Conservation (phyloP, 1,140 invertebrate species). For the Diabrotica undecimpunctata region DNA sequence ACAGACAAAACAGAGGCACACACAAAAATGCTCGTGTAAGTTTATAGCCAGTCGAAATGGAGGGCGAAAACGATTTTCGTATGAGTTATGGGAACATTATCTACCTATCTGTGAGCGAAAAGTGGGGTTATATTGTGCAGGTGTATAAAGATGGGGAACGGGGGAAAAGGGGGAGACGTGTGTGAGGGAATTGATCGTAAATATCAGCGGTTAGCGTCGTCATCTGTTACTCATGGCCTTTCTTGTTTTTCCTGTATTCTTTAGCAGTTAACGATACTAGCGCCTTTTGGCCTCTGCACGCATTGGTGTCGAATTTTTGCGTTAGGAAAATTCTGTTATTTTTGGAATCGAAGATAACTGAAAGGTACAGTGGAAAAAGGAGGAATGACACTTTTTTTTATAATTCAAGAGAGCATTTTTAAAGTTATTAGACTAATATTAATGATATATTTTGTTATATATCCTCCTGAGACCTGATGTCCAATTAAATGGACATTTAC, state of each 20-base stretch:
- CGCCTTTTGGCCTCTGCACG: background rate
- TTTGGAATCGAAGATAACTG: too few relatives aligned
- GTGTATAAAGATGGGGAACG: slow-evolving; percentile 37
- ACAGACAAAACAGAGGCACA: slow-evolving; percentile 15
- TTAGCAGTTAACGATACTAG: background rate
- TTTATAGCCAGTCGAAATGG: slow-evolving; percentile 46
- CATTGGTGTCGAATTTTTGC: background rate
- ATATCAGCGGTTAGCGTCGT: slow-evolving; percentile 47
- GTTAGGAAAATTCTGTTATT: background rate
- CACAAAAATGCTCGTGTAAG: slow-evolving; percentile 42
- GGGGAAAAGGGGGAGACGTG: slow-evolving; percentile 30
- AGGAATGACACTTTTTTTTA: too few relatives aligned
- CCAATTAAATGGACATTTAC: too few relatives aligned
- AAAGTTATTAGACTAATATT: too few relatives aligned
- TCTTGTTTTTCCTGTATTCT: slow-evolving; percentile 20
- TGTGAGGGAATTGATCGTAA: slow-evolving; percentile 41
- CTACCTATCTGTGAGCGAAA: slow-evolving; percentile 44
- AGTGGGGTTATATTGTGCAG: slow-evolving; percentile 45
- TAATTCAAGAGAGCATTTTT: too few relatives aligned
- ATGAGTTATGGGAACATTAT: slow-evolving; percentile 47
- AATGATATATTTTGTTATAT: too few relatives aligned
- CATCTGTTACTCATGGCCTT: slow-evolving; percentile 44
- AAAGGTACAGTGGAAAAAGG: too few relatives aligned
- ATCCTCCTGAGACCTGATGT: too few relatives aligned
- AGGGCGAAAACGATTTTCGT: slow-evolving; percentile 45